phyloP scores from a whole-genome alignment of 1,140 invertebrate genomes.

The Drosophila watanabei region DNA sequence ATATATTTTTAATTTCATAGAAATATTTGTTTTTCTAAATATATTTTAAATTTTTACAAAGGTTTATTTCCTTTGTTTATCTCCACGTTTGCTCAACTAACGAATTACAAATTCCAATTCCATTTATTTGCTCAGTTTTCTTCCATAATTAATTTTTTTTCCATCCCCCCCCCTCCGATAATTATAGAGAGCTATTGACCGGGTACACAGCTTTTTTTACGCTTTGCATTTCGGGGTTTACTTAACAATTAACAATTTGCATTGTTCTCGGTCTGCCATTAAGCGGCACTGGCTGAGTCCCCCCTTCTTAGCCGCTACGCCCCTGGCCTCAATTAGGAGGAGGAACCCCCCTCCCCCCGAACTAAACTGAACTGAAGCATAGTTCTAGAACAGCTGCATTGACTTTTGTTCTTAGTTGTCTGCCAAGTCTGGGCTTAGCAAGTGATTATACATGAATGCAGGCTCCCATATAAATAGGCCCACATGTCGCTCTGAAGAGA shows the following conservation, averaged over 20 bases:
- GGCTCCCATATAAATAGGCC: constrained; percentile 13
- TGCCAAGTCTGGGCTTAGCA: constrained; percentile 46
- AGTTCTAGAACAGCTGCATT: constrained; percentile 29
- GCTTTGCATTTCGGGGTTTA: constrained; percentile 28
- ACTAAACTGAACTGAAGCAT: background rate
- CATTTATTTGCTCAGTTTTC: constrained; percentile 48
- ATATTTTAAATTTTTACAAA: no score
- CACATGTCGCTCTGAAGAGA: constrained; percentile 15
- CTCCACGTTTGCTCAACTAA: constrained; percentile 24
- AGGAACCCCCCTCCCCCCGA: background rate
- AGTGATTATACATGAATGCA: constrained; percentile 53
- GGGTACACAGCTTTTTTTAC: constrained; percentile 37
- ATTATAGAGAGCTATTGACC: constrained; percentile 50
- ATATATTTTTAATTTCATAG: no score
- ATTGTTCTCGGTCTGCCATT: constrained; percentile 32
- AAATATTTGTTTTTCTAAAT: no score
- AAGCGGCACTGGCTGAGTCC: background rate
- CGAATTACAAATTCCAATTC: constrained; percentile 27
- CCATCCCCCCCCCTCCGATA: no score
- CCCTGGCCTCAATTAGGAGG: constrained; percentile 43
- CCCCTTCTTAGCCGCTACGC: background rate
- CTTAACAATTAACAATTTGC: constrained; percentile 31
- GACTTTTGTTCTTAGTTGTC: constrained; percentile 52
- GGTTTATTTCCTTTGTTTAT: no score
- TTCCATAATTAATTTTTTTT: constrained; percentile 45